A percentile compares a stretch with the other conserved stretches of the same genome.
Conservation (phyloP, 2,797 vertebrate species). For the Coregonus sp. region DNA sequence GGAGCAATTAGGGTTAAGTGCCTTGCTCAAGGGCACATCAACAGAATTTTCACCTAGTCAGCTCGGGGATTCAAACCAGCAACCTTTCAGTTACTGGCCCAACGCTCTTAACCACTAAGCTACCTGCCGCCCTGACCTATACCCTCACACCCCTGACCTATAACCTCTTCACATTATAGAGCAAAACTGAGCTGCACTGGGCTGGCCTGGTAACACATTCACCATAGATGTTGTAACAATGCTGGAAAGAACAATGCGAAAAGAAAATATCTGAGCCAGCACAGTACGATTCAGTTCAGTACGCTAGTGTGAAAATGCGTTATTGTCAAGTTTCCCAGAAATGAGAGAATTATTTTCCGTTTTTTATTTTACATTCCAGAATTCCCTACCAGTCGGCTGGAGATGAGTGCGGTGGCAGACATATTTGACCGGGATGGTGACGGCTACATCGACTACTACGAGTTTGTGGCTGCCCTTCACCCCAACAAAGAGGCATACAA, state of each 20-base stretch:
- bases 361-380: constrained; percentile 66
- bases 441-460: constrained; percentile 99
- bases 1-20: too few species aligned
- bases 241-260: not conserved
- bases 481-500: constrained; percentile 99
- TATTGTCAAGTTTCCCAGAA: not conserved
- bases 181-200: too few species aligned
- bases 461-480: constrained; percentile 98
- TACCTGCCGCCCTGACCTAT: too few species aligned
- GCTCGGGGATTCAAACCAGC: too few species aligned
- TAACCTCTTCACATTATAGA: too few species aligned
- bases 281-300: not conserved
- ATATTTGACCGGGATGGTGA: constrained; percentile 98
- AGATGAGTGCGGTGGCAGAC: constrained; percentile 98
- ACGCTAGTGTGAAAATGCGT: not conserved
- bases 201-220: not conserved
- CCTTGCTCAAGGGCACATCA: too few species aligned
- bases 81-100: too few species aligned
- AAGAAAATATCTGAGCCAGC: not conserved
- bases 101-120: too few species aligned
- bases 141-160: too few species aligned
- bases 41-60: too few species aligned
- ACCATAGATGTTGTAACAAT: not conserved
- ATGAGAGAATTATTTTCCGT: constrained; percentile 3
- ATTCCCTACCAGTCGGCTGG: constrained; percentile 95